Conservation (phyloP, 2,888 invertebrate genomes). For the Yponomeuta sedellus region DNA sequence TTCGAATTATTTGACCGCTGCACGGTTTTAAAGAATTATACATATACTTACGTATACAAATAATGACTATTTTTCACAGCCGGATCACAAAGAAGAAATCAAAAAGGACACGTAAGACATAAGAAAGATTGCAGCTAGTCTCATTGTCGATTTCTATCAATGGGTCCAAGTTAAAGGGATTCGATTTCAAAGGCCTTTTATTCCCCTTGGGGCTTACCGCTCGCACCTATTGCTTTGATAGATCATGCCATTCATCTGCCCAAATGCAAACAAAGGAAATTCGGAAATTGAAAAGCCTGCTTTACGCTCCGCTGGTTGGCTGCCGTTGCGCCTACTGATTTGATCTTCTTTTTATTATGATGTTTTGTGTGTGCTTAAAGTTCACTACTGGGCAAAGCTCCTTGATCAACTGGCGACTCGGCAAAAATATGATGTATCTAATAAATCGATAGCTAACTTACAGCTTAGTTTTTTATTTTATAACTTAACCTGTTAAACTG, state of each 20-base stretch:
- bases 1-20: no score
- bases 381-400: neutral
- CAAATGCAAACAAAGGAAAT: slow-evolving; percentile 43
- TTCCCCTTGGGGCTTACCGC: slow-evolving; percentile 8
- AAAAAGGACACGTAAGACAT: neutral
- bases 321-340: neutral
- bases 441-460: no score
- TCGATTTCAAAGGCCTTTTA: neutral
- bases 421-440: neutral
- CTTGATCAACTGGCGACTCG: neutral
- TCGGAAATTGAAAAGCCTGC: slow-evolving; percentile 22
- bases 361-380: neutral
- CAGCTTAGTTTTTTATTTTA: no score
- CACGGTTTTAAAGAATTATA: neutral
- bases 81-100: neutral
- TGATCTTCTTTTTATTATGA: neutral
- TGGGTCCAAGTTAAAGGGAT: neutral
- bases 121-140: neutral
- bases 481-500: neutral
- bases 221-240: slow-evolving; percentile 34
- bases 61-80: no score
- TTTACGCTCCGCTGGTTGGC: slow-evolving; percentile 11
- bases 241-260: slow-evolving; percentile 40
- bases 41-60: neutral
- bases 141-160: slow-evolving; percentile 7